Evolutionary conservation across 2,113 vertebrate genomes (phyloP), one percentile per base, ranked within the genome.

Genomic region (Rhinichthys klamathensis): DNA sequence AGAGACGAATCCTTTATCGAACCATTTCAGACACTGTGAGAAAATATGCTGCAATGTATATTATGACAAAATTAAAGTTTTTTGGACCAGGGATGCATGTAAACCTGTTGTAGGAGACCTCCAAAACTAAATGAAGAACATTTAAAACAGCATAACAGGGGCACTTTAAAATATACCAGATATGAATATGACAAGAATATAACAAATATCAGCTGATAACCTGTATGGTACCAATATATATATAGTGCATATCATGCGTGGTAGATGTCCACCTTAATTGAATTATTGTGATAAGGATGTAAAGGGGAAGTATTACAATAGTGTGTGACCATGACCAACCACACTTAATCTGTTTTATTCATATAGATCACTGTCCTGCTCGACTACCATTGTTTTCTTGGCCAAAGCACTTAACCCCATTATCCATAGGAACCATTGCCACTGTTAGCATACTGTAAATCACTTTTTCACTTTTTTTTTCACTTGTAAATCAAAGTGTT

Each of bases 381-480:
- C 44, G 8, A n/a, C 6, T 75, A 8, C 3, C n/a, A 15, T 72
- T 70, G 27, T 74, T 35, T 54, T 65, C 6, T 46, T 38, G 27
- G 2, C 41, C 21, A 8, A 56, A 72, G 21, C 35, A 67, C 74
- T 81, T 51, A 51, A 69, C 27, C 27, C 25, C 16, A 27, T 44
- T 16, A 27, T 67, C 16, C 78, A 79, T 35, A 7, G 56, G 23
- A 58, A 79, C 56, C 12, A 18, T 32, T 46, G 60, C 41, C 18
- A 18, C 78, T 46, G 38, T 80, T 80, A 67, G 25, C 18, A 4
- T 27, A 63, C 35, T 80, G 25, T 70, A 32, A 32, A 82, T 82
- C 30, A 70, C 63, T 0, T 41, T 41, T 82, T 82, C 5, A 82
- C n/a, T n/a, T n/a, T n/a, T n/a, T n/a, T n/a, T n/a, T n/a, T n/a